These are phyloP conservation scores for Osmerus mordax DNA, from an alignment of 2,113 vertebrate genomes.

Conservation along the genomic window DNA sequence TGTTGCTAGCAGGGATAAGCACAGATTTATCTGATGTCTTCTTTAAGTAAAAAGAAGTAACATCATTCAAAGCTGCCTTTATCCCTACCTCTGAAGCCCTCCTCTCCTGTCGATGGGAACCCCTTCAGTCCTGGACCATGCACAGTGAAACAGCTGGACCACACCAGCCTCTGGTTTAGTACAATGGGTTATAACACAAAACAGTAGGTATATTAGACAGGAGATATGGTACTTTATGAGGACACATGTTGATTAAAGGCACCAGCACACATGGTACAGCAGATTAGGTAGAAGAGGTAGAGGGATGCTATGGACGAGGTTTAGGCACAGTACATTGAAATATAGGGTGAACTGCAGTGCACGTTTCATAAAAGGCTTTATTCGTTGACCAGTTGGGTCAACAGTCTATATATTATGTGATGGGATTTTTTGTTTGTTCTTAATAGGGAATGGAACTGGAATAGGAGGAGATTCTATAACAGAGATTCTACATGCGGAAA, in stretches of 20 bases:
- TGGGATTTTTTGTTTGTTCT: too few species aligned
- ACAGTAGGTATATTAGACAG: background rate
- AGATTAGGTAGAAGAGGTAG: slow-evolving; percentile 29
- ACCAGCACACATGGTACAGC: slow-evolving; percentile 44
- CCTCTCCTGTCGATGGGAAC: slow-evolving; percentile 47
- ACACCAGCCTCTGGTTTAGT: background rate
- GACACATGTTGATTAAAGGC: too few species aligned
- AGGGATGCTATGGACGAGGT: slow-evolving; percentile 46
- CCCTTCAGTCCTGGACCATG: too few species aligned
- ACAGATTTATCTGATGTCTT: slow-evolving; percentile 86
- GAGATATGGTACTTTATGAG: background rate
- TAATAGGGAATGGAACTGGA: too few species aligned
- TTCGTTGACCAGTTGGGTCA: background rate
- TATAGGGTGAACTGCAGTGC: slow-evolving; percentile 46
- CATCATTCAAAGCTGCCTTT: slow-evolving; percentile 85
- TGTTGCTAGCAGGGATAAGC: slow-evolving; percentile 79
- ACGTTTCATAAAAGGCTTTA: background rate
- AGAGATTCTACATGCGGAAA: too few species aligned
- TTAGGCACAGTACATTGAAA: slow-evolving; percentile 48
- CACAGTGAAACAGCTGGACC: slow-evolving; percentile 9
- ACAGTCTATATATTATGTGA: slow-evolving; percentile 32
- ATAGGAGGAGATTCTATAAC: too few species aligned
- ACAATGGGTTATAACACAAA: background rate
- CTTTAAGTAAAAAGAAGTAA: slow-evolving; percentile 81
- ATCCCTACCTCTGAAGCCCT: slow-evolving; percentile 73